These are phyloP conservation scores for Xanthia togata DNA, from an alignment of 2,888 invertebrate genomes.

Conservation along the genomic window DNA sequence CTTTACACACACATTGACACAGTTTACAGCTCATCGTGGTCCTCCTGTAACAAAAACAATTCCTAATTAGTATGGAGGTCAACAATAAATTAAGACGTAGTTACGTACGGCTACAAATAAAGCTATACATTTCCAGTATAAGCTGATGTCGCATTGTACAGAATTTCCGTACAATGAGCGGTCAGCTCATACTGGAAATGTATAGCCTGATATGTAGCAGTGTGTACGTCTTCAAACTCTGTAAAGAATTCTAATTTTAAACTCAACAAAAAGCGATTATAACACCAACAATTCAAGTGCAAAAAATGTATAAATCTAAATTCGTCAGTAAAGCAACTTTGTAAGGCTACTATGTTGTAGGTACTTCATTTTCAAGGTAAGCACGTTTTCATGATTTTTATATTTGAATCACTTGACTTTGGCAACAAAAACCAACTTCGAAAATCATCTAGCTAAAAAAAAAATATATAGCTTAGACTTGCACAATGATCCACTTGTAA, in stretches of 20 bases:
- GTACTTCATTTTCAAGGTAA: background rate
- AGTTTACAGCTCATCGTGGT: constrained; percentile 87
- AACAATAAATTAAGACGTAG: constrained; percentile 25
- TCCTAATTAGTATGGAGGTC: constrained; percentile 42
- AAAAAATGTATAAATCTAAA: constrained; percentile 20
- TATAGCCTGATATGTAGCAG: no score
- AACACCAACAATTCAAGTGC: constrained; percentile 33
- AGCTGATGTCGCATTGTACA: no score
- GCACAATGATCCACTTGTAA: background rate
- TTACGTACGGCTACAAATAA: background rate
- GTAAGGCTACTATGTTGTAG: background rate
- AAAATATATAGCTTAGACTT: no score
- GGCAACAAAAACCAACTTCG: background rate
- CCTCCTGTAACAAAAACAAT: constrained; percentile 82
- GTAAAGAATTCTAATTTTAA: constrained; percentile 29
- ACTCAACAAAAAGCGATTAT: constrained; percentile 17
- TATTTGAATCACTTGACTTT: background rate
- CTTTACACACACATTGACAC: constrained; percentile 76
- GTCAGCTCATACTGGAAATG: no score
- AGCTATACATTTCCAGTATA: no score
- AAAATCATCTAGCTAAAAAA: no score
- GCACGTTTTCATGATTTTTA: background rate
- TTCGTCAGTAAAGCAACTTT: background rate
- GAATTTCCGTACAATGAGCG: no score
- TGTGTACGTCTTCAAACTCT: background rate